These are phyloP conservation scores for Myotis findleyi DNA, from an alignment of 2,797 vertebrate genomes.

Conservation along the genomic window DNA sequence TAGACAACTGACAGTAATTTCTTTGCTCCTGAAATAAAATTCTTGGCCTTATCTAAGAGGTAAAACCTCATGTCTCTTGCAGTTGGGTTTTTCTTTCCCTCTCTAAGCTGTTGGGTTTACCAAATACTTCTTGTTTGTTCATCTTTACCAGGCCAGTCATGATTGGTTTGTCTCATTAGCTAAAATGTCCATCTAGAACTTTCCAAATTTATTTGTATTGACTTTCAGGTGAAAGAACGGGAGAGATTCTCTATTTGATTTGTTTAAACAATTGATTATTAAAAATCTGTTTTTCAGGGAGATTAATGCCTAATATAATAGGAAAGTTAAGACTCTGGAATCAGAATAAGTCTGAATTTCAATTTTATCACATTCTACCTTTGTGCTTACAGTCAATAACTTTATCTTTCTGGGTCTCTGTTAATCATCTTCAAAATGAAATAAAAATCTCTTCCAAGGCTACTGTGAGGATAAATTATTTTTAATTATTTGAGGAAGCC, in stretches of 20 bases:
- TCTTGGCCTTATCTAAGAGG: neutral
- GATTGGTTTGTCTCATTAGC: neutral
- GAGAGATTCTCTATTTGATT: neutral
- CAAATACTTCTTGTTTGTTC: neutral
- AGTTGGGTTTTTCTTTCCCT: neutral
- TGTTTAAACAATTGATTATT: neutral
- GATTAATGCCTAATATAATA: neutral
- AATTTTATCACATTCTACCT: neutral
- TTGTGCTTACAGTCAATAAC: neutral
- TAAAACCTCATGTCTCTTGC: neutral
- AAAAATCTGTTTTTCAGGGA: neutral
- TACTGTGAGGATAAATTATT: neutral
- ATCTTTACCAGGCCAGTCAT: rapidly evolving
- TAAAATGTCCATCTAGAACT: neutral
- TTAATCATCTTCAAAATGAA: neutral
- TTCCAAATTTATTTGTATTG: neutral
- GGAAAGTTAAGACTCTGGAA: neutral
- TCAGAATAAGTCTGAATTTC: neutral
- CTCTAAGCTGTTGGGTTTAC: neutral
- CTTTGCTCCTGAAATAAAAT: constrained; percentile 1
- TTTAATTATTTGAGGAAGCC: neutral
- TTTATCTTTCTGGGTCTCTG: neutral
- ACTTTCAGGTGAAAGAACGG: neutral
- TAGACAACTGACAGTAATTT: neutral
- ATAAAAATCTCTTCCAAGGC: neutral